Percentiles rank a stretch among this genome's conserved stretches.
Conservation (phyloP, 2,888 invertebrate genomes). For the Cosmorhoe ocellata region DNA sequence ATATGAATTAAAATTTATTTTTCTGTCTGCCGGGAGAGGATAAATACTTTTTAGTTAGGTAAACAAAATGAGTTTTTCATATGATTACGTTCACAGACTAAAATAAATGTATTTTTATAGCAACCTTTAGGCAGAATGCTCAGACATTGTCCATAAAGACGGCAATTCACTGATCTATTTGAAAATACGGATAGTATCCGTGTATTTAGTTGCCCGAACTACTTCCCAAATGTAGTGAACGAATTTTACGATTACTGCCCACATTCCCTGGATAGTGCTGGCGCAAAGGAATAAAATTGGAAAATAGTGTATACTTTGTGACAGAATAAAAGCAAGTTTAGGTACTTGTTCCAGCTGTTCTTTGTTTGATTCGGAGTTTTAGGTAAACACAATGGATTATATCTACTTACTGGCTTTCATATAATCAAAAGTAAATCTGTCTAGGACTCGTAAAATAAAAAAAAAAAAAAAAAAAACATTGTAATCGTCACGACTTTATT, state of each 20-base stretch:
- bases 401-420: too few species aligned
- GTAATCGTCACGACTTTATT: too few species aligned
- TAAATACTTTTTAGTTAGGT: too few species aligned
- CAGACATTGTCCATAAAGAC: slow-evolving; percentile 39
- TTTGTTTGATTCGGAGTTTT: slow-evolving; percentile 49
- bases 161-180: slow-evolving; percentile 40
- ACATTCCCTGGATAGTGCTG: slow-evolving; percentile 57
- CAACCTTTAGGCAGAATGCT: slow-evolving; percentile 28
- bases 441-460: too few species aligned
- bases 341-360: too few species aligned
- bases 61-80: too few species aligned
- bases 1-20: slow-evolving; percentile 5
- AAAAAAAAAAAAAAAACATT: too few species aligned
- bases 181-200: slow-evolving; percentile 33
- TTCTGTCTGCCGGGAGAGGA: too few species aligned
- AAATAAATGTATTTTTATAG: too few species aligned
- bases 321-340: slow-evolving; percentile 19
- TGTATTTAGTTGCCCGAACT: slow-evolving; percentile 50
- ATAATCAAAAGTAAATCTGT: too few species aligned
- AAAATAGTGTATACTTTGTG: slow-evolving; percentile 44
- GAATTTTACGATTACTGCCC: slow-evolving; percentile 61
- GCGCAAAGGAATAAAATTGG: slow-evolving; percentile 60
- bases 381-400: slow-evolving; percentile 28
- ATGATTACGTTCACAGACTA: too few species aligned
- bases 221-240: slow-evolving; percentile 60